Evolutionary conservation across 2,888 invertebrate genomes (phyloP), one percentile per base, ranked within the genome.

Genomic region (Anarsia innoxiella): DNA sequence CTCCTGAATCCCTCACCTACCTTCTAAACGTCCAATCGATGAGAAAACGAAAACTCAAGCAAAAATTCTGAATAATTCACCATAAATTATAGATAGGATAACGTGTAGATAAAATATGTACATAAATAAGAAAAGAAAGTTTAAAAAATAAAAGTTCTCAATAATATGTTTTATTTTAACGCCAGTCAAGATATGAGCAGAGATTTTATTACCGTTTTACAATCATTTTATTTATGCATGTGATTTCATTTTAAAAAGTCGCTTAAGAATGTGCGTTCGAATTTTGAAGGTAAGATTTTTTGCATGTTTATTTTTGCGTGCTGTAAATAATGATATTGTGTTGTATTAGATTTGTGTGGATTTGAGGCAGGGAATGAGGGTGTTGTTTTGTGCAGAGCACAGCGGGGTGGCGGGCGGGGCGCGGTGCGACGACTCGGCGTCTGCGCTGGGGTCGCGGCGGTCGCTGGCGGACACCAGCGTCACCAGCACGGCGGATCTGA

Each of bases 401-500:
- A 80, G 80, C 49, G 82, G 78, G 23, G 68, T 65, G 36, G 78
- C 74, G 41, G 66, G 73, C 34, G 75, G 68, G 6, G 69, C 54
- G 33, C 67, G 80, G 1, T 78, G 83, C 50, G 86, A 86, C 56
- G 93, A 93, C 63, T 90, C 90, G 12, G 89, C 89, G 53, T 93
- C 93, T 16, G 83, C 88, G 43, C 65, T 90, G 37, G 92, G 93
- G 14, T 93, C 93, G 11, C 87, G 93, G 38, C 89, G 92, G 36
- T 94, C 93, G 34, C 82, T 94, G 42, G 93, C 93, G 11, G 93
- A 93, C 65, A 94, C 93, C 12, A 93, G 93, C 54, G 92, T 93
- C 36, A 94, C 93, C 16, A 93, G 93, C 34, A 93, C 93, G 0
- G 93, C 93, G 0, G 93, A 93, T 67, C 84, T 93, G 41, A 92